Base-by-base conservation (phyloP, 2,888 invertebrate species). In the Eulithis prunata region DNA sequence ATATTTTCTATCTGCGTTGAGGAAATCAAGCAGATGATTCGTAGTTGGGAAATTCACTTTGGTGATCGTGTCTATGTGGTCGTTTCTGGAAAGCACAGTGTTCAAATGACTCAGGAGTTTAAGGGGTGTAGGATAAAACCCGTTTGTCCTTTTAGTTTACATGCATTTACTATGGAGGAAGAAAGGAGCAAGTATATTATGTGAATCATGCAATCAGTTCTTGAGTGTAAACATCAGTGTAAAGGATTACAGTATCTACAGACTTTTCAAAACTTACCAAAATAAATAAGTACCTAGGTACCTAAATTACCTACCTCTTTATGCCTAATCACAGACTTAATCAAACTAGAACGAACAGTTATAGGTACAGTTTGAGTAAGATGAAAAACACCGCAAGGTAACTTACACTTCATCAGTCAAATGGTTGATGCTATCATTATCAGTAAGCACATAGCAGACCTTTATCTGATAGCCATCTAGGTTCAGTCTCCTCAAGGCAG, bases 1-100 rank as follows among this genome's bases (percentile, higher is more conserved):
- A 79, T 92, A 94, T 62, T 87, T 89, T 74, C 94, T 87, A n/a
- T 83, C 90, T 6, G 94, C 94, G 71, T 95, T 95, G 36, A 95
- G 79, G 70, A 94, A 93, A 76, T 95, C 94, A 0, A 94, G 76
- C 51, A 95, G 77, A 77, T 94, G 94, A 75, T 94, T 91, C 2
- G 94, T 94, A 11, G 95, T 87, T 1, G 94, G 90, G 75, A 94
- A 95, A 82, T 94, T 95, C 0, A 94, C 95, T 84, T 95, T 95
- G 3, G 95, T 94, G 56, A 95, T 94, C 11, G 95, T 95, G 78
- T 95, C 95, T 62, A 90, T 85, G 71, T 94, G 88, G 66, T 91
- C 92, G 64, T 92, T 84, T 53, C 94, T 93, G 75, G 66, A 84
- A 86, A 58, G 67, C 58, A 71, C 63, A 54, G 7, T 36, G 45